Evolutionary conservation across 2,797 vertebrate species (phyloP).

Genomic region (Monodelphis domestica): DNA sequence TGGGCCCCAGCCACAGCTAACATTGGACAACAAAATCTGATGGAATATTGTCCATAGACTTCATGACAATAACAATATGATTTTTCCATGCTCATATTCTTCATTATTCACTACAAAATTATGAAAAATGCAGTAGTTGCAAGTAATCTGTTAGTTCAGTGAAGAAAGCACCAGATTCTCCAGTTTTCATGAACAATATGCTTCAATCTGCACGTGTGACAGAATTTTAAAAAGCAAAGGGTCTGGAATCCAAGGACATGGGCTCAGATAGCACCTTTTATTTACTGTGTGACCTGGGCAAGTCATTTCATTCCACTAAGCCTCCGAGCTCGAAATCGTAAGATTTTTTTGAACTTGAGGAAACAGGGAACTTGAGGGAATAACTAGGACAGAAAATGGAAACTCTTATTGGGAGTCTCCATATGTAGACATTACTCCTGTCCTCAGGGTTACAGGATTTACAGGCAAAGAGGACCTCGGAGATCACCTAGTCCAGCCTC

Average conservation of each 20-base stretch:
- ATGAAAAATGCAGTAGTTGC: neutral
- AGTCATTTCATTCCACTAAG: neutral
- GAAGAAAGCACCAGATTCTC: neutral
- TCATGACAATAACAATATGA: neutral
- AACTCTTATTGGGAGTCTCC: neutral
- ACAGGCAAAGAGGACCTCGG: neutral
- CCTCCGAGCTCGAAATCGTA: neutral
- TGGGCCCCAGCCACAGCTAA: conserved; percentile 21
- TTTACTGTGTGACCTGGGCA: neutral
- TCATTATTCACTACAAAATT: neutral
- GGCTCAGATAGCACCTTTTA: neutral
- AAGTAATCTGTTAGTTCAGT: neutral
- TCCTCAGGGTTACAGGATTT: neutral
- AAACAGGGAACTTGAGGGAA: no score
- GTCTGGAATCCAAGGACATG: neutral
- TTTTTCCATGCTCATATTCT: neutral
- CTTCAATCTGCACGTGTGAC: neutral
- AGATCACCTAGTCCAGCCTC: neutral
- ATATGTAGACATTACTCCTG: neutral
- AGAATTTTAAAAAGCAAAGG: neutral
- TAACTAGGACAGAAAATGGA: neutral
- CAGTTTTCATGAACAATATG: conserved; percentile 8
- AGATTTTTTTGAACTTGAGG: neutral
- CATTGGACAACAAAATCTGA: neutral
- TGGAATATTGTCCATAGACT: neutral